Conservation (phyloP, 2,797 vertebrate species). For the Amphiprion clarkii region DNA sequence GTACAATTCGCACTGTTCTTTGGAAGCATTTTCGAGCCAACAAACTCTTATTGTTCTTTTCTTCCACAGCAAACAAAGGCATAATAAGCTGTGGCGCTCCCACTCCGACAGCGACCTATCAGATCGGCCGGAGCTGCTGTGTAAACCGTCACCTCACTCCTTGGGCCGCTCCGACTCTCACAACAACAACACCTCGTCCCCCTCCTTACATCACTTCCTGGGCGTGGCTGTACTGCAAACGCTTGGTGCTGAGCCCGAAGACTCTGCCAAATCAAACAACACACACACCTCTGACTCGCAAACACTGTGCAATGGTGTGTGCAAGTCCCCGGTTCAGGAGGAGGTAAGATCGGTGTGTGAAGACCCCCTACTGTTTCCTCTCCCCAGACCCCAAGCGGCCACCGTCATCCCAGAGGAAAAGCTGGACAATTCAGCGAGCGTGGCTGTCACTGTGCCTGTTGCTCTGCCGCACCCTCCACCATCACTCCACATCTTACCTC, state of each 20-base stretch:
- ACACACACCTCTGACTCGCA: slow-evolving; percentile 55
- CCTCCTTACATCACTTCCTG: slow-evolving; percentile 90
- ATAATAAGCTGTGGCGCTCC: slow-evolving; percentile 98
- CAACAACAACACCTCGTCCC: slow-evolving; percentile 75
- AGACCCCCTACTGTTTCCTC: slow-evolving; percentile 77
- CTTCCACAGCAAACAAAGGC: slow-evolving; percentile 92
- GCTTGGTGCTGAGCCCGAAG: slow-evolving; percentile 67
- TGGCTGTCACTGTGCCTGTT: slow-evolving; percentile 55
- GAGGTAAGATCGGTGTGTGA: slow-evolving; percentile 46
- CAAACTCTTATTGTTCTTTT: not conserved
- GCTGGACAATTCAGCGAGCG: slow-evolving; percentile 76
- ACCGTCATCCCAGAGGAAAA: slow-evolving; percentile 88
- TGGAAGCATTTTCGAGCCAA: not conserved
- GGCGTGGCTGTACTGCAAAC: slow-evolving; percentile 84
- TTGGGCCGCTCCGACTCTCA: slow-evolving; percentile 77
- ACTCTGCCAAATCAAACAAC: slow-evolving; percentile 24
- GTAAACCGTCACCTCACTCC: slow-evolving; percentile 73
- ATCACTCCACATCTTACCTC: slow-evolving; percentile 70
- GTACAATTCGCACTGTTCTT: not conserved
- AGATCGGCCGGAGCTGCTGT: slow-evolving; percentile 86
- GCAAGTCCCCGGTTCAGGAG: slow-evolving; percentile 75
- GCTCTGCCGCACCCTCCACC: slow-evolving; percentile 72
- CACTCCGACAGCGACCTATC: slow-evolving; percentile 96
- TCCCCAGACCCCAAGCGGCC: slow-evolving; percentile 88
- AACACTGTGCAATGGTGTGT: slow-evolving; percentile 79